phyloP scores from a whole-genome alignment of 2,797 vertebrate genomes.

The Esox lucius region DNA sequence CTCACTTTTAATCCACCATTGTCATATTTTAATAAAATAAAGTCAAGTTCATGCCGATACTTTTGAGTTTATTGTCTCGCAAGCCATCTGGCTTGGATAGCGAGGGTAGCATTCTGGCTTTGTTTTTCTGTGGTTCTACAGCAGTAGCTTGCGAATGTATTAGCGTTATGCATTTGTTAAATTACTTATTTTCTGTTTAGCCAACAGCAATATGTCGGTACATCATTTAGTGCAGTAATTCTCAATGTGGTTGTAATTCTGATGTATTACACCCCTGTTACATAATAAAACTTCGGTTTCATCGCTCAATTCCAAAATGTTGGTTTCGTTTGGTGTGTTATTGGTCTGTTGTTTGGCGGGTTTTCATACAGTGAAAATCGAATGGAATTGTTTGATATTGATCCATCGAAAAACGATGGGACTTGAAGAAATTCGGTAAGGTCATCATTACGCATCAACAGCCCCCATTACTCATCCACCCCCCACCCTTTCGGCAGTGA shows the following conservation, averaged over 20 bases:
- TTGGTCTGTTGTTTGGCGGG: neutral
- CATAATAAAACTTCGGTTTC: slow-evolving; percentile 44
- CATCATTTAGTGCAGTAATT: neutral
- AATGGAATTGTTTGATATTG: slow-evolving; percentile 30
- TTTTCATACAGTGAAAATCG: neutral
- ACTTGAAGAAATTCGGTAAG: slow-evolving; percentile 52
- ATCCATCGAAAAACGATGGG: slow-evolving; percentile 42
- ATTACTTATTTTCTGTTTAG: slow-evolving; percentile 10
- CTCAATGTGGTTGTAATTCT: neutral
- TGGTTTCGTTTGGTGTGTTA: neutral
- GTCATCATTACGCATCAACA: slow-evolving; percentile 68
- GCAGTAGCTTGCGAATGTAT: neutral
- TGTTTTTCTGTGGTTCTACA: slow-evolving; percentile 59
- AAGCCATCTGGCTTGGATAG: slow-evolving; percentile 67
- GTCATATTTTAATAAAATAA: slow-evolving; percentile 31
- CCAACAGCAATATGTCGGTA: accelerated
- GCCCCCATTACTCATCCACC: slow-evolving; percentile 61
- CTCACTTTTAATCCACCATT: too few relatives aligned
- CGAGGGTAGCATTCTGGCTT: slow-evolving; percentile 69
- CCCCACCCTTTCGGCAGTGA: slow-evolving; percentile 53
- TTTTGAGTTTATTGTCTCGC: slow-evolving; percentile 70
- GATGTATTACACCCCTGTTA: neutral
- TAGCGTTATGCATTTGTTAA: slow-evolving; percentile 13
- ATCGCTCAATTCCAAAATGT: neutral
- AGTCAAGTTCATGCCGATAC: slow-evolving; percentile 66